A percentile compares a stretch with the other conserved stretches of the same genome.
Evolutionary conservation across 1,140 invertebrate species (phyloP).

Genomic region (Rhopalosiphum maidis): DNA sequence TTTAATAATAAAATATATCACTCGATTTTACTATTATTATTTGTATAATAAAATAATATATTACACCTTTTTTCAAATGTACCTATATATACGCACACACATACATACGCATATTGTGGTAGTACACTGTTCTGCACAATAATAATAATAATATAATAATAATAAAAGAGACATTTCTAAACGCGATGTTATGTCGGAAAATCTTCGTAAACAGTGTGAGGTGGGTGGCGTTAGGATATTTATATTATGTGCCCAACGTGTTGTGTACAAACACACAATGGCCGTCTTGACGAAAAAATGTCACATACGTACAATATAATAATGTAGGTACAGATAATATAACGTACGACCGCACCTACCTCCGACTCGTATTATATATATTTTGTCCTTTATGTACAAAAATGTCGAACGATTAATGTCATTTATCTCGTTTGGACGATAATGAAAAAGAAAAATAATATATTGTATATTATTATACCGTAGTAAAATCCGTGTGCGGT

Average conservation of each 20-base stretch:
- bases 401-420: slow-evolving; percentile 36
- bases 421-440: background rate
- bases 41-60: background rate
- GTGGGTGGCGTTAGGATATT: background rate
- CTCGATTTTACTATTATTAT: background rate
- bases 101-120: background rate
- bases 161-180: slow-evolving; percentile 28
- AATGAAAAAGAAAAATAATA: background rate
- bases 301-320: background rate
- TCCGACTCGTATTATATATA: background rate
- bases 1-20: slow-evolving; percentile 32
- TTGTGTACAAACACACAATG: background rate
- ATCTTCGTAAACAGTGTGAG: slow-evolving; percentile 10
- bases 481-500: background rate
- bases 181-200: slow-evolving; percentile 33
- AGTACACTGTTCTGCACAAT: background rate
- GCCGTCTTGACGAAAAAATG: slow-evolving; percentile 27
- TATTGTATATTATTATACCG: background rate
- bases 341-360: background rate
- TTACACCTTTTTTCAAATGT: background rate
- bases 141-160: background rate
- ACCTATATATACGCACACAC: background rate
- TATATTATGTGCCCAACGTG: background rate
- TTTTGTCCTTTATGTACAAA: slow-evolving; percentile 6
- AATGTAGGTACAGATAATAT: background rate